Evolutionary conservation across 2,888 invertebrate genomes (phyloP).

Genomic region (Drosophila paranaensis): DNA sequence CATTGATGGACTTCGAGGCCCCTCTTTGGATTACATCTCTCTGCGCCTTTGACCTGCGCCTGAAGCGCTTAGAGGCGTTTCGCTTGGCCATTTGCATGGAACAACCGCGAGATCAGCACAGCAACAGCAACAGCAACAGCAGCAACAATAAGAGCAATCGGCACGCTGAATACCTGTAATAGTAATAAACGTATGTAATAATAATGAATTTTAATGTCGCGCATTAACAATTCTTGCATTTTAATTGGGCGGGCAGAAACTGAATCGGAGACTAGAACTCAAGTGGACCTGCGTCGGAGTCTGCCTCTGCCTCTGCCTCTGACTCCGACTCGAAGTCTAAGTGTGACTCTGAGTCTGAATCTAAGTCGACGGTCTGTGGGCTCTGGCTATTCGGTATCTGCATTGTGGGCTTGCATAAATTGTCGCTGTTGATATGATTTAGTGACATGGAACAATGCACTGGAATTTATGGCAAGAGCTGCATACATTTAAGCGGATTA

Average conservation of each 20-base stretch:
- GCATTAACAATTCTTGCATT: slow-evolving; percentile 82
- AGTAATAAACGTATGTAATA: slow-evolving; percentile 78
- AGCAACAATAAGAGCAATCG: slow-evolving; percentile 44
- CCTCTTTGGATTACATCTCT: slow-evolving; percentile 19
- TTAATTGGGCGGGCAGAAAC: slow-evolving; percentile 70
- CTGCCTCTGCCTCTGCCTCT: background rate
- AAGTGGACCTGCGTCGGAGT: slow-evolving; percentile 19
- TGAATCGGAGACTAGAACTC: slow-evolving; percentile 26
- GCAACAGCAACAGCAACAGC: slow-evolving; percentile 3
- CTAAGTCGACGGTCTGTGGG: slow-evolving; percentile 11
- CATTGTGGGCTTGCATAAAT: slow-evolving; percentile 77
- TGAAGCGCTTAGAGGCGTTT: slow-evolving; percentile 66
- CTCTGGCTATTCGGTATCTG: slow-evolving; percentile 14
- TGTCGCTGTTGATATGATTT: slow-evolving; percentile 78
- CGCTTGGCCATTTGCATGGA: slow-evolving; percentile 67
- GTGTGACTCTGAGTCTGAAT: background rate
- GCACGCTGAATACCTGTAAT: slow-evolving; percentile 66
- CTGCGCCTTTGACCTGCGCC: slow-evolving; percentile 39
- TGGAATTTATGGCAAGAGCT: slow-evolving; percentile 75
- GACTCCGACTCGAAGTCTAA: background rate
- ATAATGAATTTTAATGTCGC: slow-evolving; percentile 80
- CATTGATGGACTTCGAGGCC: background rate
- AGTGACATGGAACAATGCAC: slow-evolving; percentile 80
- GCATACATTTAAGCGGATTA: slow-evolving; percentile 74
- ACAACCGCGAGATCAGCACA: slow-evolving; percentile 25